Evolutionary conservation across 1,140 invertebrate species (phyloP).

Genomic region (Eulimnadia texana): DNA sequence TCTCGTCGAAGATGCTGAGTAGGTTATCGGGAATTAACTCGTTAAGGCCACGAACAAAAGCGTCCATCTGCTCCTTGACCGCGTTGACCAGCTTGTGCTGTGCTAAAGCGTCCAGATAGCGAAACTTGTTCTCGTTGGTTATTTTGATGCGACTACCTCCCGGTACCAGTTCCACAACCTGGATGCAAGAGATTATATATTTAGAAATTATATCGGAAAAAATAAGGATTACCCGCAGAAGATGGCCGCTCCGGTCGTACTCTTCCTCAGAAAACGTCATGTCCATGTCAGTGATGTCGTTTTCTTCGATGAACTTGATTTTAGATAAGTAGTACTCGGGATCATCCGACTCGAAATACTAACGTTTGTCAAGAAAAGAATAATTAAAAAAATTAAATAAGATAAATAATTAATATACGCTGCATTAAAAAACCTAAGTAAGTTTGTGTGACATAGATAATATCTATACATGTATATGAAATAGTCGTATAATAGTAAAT

Average conservation of each 20-base stretch:
- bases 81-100: constrained; percentile 69
- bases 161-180: constrained; percentile 54
- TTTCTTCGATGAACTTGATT: constrained; percentile 81
- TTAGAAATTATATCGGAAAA: constrained; percentile 1
- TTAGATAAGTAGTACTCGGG: constrained; percentile 82
- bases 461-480: too few relatives aligned
- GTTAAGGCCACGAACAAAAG: constrained; percentile 76
- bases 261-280: constrained; percentile 77
- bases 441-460: too few relatives aligned
- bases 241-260: constrained; percentile 60
- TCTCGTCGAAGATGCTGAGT: constrained; percentile 88
- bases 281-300: constrained; percentile 65
- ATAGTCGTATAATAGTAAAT: too few relatives aligned
- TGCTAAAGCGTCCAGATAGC: constrained; percentile 76
- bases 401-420: too few relatives aligned
- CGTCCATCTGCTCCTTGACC: constrained; percentile 68
- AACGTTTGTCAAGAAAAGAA: constrained; percentile 16
- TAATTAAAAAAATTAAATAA: constrained; percentile 4
- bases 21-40: constrained; percentile 74
- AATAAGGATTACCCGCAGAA: constrained; percentile 41
- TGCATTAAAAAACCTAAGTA: too few relatives aligned
- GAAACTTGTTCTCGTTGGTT: constrained; percentile 57
- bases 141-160: constrained; percentile 53
- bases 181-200: constrained; percentile 15
- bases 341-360: constrained; percentile 93